Evolutionary conservation across 1,140 invertebrate genomes (phyloP), one percentile per base, ranked within the genome.

Genomic region (Drosophila quadrilineata): DNA sequence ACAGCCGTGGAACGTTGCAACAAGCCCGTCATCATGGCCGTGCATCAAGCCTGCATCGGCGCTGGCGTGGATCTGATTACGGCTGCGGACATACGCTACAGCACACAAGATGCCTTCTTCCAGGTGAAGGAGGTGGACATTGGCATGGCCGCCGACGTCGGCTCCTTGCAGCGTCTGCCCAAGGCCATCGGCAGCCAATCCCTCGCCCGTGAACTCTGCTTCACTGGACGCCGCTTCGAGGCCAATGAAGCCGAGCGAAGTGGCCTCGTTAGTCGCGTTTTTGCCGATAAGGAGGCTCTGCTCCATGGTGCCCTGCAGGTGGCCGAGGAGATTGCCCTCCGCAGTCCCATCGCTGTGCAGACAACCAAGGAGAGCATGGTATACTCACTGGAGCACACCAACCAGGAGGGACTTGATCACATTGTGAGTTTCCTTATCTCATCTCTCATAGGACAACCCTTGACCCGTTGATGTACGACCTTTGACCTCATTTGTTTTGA

Each of bases 281-380:
- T 82, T 4, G 45, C 66, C 3, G 74, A 87, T 40, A 89, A 87
- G 63, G 88, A 89, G 3, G 45, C 69, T 0, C 90, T 96, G 90
- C 75, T 98, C 6, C 90, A 92, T 26, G 92, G 91, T 50, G 94
- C 95, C 0, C 49, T 98, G 1, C 91, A 93, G 21, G 53, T 97
- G 49, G 98, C 97, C 17, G 92, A 92, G 74, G 70, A 91, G 31
- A 98, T 99, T 71, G 96, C 97, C 8, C 87, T 79, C n/a, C 97
- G 97, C 90, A 98, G 97, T 92, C 98, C 98, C 5, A 94, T 99
- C 19, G 98, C 97, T 2, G 94, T 99, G 8, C 97, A 99, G 90
- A 93, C 93, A 5, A 95, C 96, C 0, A 99, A 99, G 90, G 89
- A 93, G 46, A 95, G 91, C 71, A 69, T 99, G 6, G 92, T 96